Percentiles rank a stretch among this genome's conserved stretches.
Conservation (phyloP, 1,140 invertebrate species). For the Drosophila tani region DNA sequence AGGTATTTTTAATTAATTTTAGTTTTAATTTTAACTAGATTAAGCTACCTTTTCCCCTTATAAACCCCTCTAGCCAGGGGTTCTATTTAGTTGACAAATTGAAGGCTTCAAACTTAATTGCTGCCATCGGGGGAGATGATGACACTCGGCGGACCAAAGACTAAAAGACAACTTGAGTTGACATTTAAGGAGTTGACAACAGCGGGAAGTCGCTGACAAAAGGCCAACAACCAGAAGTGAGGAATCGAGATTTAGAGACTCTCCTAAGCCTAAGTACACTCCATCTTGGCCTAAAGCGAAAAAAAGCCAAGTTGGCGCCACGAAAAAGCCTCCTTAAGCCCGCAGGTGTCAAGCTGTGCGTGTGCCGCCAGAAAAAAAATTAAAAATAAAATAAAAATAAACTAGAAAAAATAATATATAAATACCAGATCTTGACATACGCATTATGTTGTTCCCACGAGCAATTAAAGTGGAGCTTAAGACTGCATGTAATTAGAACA, state of each 20-base stretch:
- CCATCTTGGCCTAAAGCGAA: slow-evolving; percentile 3
- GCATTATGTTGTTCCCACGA: slow-evolving; percentile 67
- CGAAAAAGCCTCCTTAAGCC: slow-evolving; percentile 41
- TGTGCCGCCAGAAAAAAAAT: slow-evolving; percentile 49
- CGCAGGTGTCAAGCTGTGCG: slow-evolving; percentile 78
- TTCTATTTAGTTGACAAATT: slow-evolving; percentile 44
- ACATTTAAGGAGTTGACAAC: slow-evolving; percentile 64
- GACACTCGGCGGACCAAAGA: slow-evolving; percentile 26
- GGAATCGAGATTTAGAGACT: slow-evolving; percentile 1
- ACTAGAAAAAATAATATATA: slow-evolving; percentile 8
- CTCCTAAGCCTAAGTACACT: slow-evolving; percentile 10
- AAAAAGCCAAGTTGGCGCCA: slow-evolving; percentile 7
- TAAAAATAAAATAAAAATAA: slow-evolving; percentile 5
- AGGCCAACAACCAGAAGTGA: slow-evolving; percentile 41
- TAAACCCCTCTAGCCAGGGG: not conserved
- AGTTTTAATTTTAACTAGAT: not conserved
- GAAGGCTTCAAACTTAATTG: slow-evolving; percentile 40
- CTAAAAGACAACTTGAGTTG: slow-evolving; percentile 28
- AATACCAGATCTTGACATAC: slow-evolving; percentile 26
- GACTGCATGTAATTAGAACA: slow-evolving; percentile 74
- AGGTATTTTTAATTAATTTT: not conserved
- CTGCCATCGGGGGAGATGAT: slow-evolving; percentile 11
- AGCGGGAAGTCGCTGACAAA: slow-evolving; percentile 66
- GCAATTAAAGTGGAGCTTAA: slow-evolving; percentile 52
- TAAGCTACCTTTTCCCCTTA: not conserved